These are phyloP conservation scores for Drosophila tsacasi DNA, from an alignment of 1,140 invertebrate genomes.

Conservation along the genomic window DNA sequence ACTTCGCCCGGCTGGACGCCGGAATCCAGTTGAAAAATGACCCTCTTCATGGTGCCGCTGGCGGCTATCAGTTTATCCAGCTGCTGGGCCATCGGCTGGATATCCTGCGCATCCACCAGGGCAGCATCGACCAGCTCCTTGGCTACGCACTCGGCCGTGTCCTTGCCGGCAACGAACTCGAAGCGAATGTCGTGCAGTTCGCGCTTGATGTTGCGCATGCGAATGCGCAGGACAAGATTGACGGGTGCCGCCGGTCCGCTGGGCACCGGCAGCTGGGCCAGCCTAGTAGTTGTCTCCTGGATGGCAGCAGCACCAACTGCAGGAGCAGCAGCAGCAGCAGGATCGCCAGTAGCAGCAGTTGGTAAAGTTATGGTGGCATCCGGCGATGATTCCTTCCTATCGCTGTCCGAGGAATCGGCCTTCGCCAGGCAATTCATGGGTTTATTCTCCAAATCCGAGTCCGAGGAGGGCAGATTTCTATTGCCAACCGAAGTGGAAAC, in stretches of 20 bases:
- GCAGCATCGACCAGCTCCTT: conserved; percentile 97
- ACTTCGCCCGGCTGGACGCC: conserved; percentile 91
- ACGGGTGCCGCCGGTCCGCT: conserved; percentile 75
- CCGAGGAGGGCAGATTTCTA: conserved; percentile 73
- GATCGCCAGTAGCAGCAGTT: not conserved
- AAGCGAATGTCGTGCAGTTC: conserved; percentile 99
- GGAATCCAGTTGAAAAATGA: conserved; percentile 95
- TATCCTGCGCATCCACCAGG: conserved; percentile 96
- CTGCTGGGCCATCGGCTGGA: conserved; percentile 96
- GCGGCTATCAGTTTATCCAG: conserved; percentile 95
- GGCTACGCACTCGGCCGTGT: conserved; percentile 97
- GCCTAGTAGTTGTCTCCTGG: conserved; percentile 24
- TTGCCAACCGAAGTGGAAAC: conserved; percentile 31
- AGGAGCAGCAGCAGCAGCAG: not conserved
- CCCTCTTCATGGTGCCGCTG: conserved; percentile 87
- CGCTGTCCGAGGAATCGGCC: conserved; percentile 87
- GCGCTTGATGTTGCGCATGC: conserved; percentile 93
- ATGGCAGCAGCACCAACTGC: not conserved
- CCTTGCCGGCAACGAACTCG: conserved; percentile 96
- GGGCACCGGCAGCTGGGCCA: conserved; percentile 67
- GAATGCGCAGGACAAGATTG: conserved; percentile 91
- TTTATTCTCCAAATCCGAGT: conserved; percentile 85
- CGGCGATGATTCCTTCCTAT: conserved; percentile 69
- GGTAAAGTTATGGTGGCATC: conserved; percentile 64
- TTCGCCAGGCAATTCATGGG: conserved; percentile 87